These are phyloP conservation scores for Lydus trimaculatus DNA, from an alignment of 2,888 invertebrate species.

Conservation along the genomic window DNA sequence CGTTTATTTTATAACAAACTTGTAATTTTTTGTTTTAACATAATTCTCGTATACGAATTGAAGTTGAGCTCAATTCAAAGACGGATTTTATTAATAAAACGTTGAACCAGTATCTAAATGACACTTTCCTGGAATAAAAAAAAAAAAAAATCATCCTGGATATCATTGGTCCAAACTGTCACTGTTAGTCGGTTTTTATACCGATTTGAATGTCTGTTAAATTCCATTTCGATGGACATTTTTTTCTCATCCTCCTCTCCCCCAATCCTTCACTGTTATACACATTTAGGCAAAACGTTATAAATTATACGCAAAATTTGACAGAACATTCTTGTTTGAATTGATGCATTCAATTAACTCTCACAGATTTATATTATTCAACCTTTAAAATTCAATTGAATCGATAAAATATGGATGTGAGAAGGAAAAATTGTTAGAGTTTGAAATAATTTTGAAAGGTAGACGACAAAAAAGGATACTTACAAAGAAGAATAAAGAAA, in stretches of 20 bases:
- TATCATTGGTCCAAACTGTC: background rate
- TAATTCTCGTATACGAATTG: too few species aligned
- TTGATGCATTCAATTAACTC: constrained; percentile 2
- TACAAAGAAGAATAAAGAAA: background rate
- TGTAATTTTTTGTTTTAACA: too few species aligned
- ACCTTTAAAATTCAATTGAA: background rate
- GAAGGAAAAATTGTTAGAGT: background rate
- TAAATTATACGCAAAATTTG: background rate
- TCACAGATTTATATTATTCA: background rate
- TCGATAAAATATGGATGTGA: background rate
- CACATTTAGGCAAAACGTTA: background rate
- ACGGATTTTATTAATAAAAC: background rate
- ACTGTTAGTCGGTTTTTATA: background rate
- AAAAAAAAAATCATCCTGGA: background rate
- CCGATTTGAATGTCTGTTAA: background rate
- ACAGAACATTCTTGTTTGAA: background rate
- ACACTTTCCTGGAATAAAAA: background rate
- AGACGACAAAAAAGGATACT: background rate
- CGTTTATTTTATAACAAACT: too few species aligned
- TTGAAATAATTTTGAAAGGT: background rate
- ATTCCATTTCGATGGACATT: background rate
- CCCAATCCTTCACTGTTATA: background rate
- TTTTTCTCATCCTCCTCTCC: background rate
- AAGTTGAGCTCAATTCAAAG: too few species aligned
- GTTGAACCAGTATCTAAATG: background rate